These are phyloP conservation scores for Bombus confusus DNA, from an alignment of 1,140 invertebrate species.

Conservation along the genomic window DNA sequence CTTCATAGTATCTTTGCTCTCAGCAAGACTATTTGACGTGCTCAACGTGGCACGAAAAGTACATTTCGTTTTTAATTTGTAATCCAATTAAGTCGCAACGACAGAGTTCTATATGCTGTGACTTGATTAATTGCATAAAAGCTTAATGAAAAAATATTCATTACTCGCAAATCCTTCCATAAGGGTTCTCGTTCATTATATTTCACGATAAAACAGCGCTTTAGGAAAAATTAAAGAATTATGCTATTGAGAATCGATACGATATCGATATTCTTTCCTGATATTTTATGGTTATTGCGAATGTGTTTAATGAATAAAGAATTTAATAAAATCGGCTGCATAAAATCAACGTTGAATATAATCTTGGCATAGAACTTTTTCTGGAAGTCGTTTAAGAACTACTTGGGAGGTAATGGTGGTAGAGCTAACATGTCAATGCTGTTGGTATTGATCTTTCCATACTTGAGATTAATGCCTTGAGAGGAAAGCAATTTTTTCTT, in stretches of 20 bases:
- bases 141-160: background rate
- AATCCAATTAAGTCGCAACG: background rate
- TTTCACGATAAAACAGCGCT: background rate
- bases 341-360: background rate
- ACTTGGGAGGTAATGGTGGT: background rate
- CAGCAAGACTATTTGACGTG: background rate
- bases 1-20: background rate
- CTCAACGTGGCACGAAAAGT: background rate
- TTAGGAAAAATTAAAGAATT: background rate
- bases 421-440: constrained; percentile 3
- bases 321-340: background rate
- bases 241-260: background rate
- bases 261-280: background rate
- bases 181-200: background rate
- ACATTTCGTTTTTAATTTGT: background rate
- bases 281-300: background rate
- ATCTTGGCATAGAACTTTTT: background rate
- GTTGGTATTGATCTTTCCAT: background rate
- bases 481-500: background rate
- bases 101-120: background rate
- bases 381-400: background rate
- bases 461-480: background rate
- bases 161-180: background rate
- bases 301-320: background rate
- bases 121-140: background rate